Evolutionary conservation across 2,797 vertebrate genomes (phyloP).

Genomic region (Selene dorsalis): DNA sequence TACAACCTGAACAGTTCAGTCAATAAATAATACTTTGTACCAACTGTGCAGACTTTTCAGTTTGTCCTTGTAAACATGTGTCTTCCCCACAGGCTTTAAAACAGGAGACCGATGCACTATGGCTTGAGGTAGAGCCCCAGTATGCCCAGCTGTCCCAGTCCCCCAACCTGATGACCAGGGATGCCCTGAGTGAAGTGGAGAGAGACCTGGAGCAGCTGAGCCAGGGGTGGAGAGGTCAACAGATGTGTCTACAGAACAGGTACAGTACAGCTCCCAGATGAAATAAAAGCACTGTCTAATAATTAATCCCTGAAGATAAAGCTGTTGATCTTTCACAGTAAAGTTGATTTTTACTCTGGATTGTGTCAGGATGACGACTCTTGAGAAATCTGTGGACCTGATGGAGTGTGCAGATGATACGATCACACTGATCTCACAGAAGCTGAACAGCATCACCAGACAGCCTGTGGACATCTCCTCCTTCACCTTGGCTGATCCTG

Average conservation of each 20-base stretch:
- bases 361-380: slow-evolving; percentile 80
- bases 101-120: slow-evolving; percentile 20
- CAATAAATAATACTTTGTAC: neutral
- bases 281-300: neutral
- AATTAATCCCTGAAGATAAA: neutral
- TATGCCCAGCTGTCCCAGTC: slow-evolving; percentile 9
- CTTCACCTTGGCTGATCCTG: slow-evolving; percentile 69
- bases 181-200: slow-evolving; percentile 10
- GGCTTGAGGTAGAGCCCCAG: slow-evolving; percentile 43
- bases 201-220: slow-evolving; percentile 26
- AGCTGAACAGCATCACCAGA: slow-evolving; percentile 71
- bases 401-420: slow-evolving; percentile 80
- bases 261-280: neutral
- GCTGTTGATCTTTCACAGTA: neutral
- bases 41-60: neutral
- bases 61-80: neutral
- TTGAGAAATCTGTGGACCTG: slow-evolving; percentile 78
- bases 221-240: slow-evolving; percentile 47
- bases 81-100: slow-evolving; percentile 30
- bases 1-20: neutral
- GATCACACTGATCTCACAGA: slow-evolving; percentile 72
- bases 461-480: slow-evolving; percentile 72
- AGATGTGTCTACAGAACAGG: slow-evolving; percentile 40
- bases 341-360: slow-evolving; percentile 3
- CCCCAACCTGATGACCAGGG: slow-evolving; percentile 5